A percentile compares a stretch with the other conserved stretches of the same genome.
phyloP scores from a whole-genome alignment of 1,140 invertebrate species.

The Drosophila micromelanica region DNA sequence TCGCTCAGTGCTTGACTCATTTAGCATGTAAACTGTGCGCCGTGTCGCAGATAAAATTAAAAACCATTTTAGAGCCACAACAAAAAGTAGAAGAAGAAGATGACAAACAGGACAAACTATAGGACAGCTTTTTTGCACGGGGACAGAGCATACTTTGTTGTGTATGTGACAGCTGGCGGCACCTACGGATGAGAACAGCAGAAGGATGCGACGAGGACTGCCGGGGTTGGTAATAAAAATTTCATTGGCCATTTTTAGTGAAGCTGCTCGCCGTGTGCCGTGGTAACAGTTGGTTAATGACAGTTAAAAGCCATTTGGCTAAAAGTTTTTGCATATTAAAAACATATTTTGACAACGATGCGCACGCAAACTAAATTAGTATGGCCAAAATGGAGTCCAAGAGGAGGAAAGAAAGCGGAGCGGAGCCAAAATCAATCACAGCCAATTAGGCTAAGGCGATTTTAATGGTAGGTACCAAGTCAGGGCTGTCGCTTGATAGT shows the following conservation, averaged over 20 bases:
- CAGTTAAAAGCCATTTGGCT: constrained; percentile 80
- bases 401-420: not conserved
- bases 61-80: constrained; percentile 72
- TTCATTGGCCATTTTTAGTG: constrained; percentile 72
- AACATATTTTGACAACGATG: constrained; percentile 65
- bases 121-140: constrained; percentile 18
- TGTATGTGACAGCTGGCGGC: constrained; percentile 57
- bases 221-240: constrained; percentile 66
- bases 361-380: constrained; percentile 57
- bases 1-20: constrained; percentile 58
- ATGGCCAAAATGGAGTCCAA: not conserved
- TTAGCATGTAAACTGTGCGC: constrained; percentile 67
- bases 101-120: constrained; percentile 16
- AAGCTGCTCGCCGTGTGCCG: constrained; percentile 33
- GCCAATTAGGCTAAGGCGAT: constrained; percentile 79
- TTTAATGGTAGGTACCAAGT: constrained; percentile 53
- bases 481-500: constrained; percentile 55
- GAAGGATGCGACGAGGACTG: not conserved
- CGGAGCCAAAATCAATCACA: constrained; percentile 69
- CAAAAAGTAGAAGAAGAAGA: constrained; percentile 43
- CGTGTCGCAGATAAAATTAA: constrained; percentile 77
- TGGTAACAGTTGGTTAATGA: constrained; percentile 79
- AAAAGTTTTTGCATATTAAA: constrained; percentile 81
- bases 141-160: constrained; percentile 2
- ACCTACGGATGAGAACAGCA: constrained; percentile 10